Evolutionary conservation across 1,140 invertebrate species (phyloP), one percentile per base, ranked within the genome.

Genomic region (Listronotus bonariensis): DNA sequence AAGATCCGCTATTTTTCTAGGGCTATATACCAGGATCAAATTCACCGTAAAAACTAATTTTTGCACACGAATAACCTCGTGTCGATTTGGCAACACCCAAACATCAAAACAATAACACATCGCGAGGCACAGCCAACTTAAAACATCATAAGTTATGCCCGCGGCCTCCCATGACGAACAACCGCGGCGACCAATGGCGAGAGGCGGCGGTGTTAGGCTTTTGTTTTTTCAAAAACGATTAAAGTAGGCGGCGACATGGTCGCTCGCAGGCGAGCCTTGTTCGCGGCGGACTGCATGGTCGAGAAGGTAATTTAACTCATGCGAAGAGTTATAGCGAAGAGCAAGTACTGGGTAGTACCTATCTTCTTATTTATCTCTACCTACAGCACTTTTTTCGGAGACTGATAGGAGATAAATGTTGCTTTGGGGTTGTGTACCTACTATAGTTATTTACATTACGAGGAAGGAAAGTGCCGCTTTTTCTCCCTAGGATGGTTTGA

Each of bases 161-260:
- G 54, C 46, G 63, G 63, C 63, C 63, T 38, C 63, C 63, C 63
- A 65, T 65, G 63, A 65, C 49, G 63, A 57, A 36, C 55, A 31
- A 51, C 63, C 46, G 9, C 11, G 34, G 26, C 63, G 63, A 58
- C 63, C 63, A 65, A 65, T 65, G 46, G 56, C 54, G 63, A 53
- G 63, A 51, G 63, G 55, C 63, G 63, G 56, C 56, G 51, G 55
- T 45, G 63, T 55, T 52, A 38, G 20, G 15, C 54, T 58, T 57
- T 65, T 64, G 61, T 64, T 64, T 64, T 56, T 62, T 49, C 38
- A 58, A 58, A 65, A 65, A 65, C 63, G 63, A 65, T 56, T 57
- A 65, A 65, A 65, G 62, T 65, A 65, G 62, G 62, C 62, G 62
- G 62, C 54, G 62, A 65, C 62, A 65, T 49, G 62, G 53, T 57